phyloP scores from a whole-genome alignment of 2,888 invertebrate species.

The Dusona sp. region DNA sequence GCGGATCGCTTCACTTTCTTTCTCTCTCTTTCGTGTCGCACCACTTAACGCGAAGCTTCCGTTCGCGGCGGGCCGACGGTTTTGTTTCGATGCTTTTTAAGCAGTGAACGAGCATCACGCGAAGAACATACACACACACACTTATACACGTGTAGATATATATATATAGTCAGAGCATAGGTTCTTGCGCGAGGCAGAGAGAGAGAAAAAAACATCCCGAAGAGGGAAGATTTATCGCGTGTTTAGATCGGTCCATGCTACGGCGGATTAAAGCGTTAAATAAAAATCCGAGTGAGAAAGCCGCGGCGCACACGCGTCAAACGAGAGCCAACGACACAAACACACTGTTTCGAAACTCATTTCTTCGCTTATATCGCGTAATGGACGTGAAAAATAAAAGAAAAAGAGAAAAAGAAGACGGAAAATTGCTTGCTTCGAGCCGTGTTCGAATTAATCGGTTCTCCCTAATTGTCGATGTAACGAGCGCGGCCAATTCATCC shows the following conservation, averaged over 20 bases:
- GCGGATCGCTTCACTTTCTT: conserved; percentile 13
- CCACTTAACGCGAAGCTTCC: conserved; percentile 81
- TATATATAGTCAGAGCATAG: no score
- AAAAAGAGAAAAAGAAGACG: conserved; percentile 45
- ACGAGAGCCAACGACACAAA: conserved; percentile 23
- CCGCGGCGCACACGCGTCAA: conserved; percentile 52
- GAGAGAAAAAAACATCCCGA: conserved; percentile 28
- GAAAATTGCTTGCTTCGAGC: conserved; percentile 72
- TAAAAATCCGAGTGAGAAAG: conserved; percentile 69
- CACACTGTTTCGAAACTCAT: conserved; percentile 10
- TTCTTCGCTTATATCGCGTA: neutral
- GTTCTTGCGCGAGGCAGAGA: neutral
- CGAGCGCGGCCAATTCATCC: conserved; percentile 63
- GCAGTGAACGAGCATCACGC: conserved; percentile 66
- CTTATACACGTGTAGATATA: neutral
- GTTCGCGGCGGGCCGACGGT: conserved; percentile 71
- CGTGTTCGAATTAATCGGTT: conserved; percentile 70
- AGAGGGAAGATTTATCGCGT: conserved; percentile 79
- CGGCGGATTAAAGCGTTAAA: conserved; percentile 78
- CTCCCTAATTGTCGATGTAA: conserved; percentile 70
- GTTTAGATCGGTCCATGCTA: conserved; percentile 79
- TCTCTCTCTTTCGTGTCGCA: conserved; percentile 66
- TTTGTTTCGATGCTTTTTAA: conserved; percentile 79
- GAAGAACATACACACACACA: conserved; percentile 6
- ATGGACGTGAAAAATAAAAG: neutral